phyloP scores from a whole-genome alignment of 2,797 vertebrate species.

The Alca torda region DNA sequence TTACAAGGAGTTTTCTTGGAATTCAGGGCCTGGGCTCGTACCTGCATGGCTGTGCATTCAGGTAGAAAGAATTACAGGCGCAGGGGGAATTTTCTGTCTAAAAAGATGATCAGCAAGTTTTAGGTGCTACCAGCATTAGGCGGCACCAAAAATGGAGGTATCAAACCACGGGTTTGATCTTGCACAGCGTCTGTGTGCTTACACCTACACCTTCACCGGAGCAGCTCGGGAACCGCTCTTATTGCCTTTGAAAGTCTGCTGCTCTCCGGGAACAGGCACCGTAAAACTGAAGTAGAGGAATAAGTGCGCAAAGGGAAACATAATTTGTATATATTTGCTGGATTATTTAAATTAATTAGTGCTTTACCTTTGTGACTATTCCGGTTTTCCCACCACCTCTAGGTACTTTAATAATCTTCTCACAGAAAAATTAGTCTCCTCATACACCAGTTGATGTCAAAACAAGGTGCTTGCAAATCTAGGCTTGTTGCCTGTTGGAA shows the following conservation, averaged over 20 bases:
- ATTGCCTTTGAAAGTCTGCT: not conserved
- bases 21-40: not conserved
- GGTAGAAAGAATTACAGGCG: not conserved
- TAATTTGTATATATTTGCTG: rapidly evolving
- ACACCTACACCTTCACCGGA: not conserved
- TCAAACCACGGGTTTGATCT: rapidly evolving
- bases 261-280: not conserved
- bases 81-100: not conserved
- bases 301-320: not conserved
- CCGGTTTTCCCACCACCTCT: not conserved
- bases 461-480: not conserved
- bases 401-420: not conserved
- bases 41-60: rapidly evolving
- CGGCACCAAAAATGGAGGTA: not conserved
- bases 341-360: not conserved
- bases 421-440: not conserved
- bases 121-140: no score
- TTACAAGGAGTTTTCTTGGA: not conserved
- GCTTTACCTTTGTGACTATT: not conserved
- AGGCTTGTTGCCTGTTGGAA: not conserved
- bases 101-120: not conserved
- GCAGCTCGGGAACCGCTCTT: not conserved
- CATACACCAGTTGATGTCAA: not conserved
- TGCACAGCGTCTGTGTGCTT: rapidly evolving
- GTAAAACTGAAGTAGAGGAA: rapidly evolving